A percentile compares a stretch with the other conserved stretches of the same genome.
These are phyloP conservation scores for Cerceris rybyensis DNA, from an alignment of 2,888 invertebrate genomes.

Conservation along the genomic window DNA sequence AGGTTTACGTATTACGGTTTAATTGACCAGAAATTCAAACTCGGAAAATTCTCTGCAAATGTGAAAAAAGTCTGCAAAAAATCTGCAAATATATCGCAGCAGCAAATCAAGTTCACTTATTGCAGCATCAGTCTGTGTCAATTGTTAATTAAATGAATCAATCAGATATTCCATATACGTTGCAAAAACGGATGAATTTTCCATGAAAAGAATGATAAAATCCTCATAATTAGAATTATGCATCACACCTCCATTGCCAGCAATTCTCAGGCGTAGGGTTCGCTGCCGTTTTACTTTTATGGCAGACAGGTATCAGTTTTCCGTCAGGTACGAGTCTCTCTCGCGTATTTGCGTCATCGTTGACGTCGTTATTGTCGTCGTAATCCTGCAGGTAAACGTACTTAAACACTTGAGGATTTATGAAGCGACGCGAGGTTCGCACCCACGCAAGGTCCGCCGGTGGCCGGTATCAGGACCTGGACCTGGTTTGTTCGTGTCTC, in stretches of 20 bases:
- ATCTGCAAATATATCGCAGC: no score
- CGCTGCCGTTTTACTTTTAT: background rate
- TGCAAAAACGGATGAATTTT: no score
- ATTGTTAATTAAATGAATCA: no score
- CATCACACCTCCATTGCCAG: background rate
- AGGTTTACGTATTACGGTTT: no score
- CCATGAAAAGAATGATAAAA: no score
- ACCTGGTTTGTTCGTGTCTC: conserved; percentile 63
- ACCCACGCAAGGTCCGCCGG: conserved; percentile 70
- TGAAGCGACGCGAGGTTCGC: conserved; percentile 65
- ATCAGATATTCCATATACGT: no score
- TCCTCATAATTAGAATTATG: no score
- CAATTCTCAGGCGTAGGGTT: background rate
- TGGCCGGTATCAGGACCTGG: conserved; percentile 67
- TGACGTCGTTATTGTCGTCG: conserved; percentile 30
- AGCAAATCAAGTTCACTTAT: no score
- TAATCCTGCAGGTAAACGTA: conserved; percentile 25
- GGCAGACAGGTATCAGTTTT: conserved; percentile 7
- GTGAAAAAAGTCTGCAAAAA: no score
- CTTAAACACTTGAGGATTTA: conserved; percentile 67
- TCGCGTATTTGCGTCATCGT: conserved; percentile 3
- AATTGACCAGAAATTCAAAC: no score
- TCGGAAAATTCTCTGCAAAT: no score
- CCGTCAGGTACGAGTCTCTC: conserved; percentile 31
- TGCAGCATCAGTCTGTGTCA: no score